Percentiles rank a stretch among this genome's conserved stretches.
Conservation (phyloP, 2,797 vertebrate genomes). For the Sebastes dallii region DNA sequence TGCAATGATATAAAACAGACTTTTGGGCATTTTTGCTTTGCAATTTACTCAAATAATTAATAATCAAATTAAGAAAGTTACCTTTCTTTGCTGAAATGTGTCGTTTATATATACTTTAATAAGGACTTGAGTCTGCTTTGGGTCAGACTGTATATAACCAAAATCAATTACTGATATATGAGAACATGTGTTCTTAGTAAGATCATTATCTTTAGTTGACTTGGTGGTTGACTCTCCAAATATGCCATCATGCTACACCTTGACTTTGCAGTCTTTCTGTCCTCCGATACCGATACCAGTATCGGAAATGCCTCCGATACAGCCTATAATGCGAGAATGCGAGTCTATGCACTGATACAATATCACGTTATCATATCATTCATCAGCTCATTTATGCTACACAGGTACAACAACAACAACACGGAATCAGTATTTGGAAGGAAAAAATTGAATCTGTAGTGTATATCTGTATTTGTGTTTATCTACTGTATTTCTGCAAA, state of each 20-base stretch:
- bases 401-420: too few species aligned
- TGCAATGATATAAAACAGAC: neutral
- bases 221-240: neutral
- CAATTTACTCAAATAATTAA: neutral
- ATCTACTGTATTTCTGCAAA: neutral
- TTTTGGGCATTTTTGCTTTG: neutral
- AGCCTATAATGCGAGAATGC: fast-evolving
- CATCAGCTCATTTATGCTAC: neutral
- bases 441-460: too few species aligned
- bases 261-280: too few species aligned
- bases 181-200: neutral
- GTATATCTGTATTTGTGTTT: neutral
- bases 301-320: too few species aligned
- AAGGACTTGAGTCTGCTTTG: neutral
- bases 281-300: too few species aligned
- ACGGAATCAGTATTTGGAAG: neutral
- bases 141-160: neutral
- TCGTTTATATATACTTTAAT: neutral
- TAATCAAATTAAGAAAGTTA: too few species aligned
- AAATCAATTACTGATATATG: neutral
- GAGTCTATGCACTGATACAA: too few species aligned
- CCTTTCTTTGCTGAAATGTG: neutral
- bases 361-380: neutral
- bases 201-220: neutral
- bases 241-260: too few species aligned